Percentiles rank a stretch among this genome's conserved stretches.
These are phyloP conservation scores for Cyanocitta stelleri DNA, from an alignment of 2,113 vertebrate species.

Conservation along the genomic window DNA sequence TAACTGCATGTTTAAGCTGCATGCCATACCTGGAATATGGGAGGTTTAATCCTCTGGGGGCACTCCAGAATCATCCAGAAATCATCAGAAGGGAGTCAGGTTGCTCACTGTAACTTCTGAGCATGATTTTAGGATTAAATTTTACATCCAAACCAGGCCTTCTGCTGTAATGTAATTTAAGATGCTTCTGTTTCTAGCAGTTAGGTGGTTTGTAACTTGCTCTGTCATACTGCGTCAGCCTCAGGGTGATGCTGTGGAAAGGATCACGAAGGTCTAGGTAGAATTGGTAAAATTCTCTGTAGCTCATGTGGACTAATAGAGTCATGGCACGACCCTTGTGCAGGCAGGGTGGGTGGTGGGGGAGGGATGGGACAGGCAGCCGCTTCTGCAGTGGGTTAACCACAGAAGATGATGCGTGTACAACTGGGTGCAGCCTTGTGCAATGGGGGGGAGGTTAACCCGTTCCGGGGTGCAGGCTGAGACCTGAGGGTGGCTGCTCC, in stretches of 20 bases:
- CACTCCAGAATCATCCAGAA: background rate
- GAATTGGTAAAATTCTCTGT: background rate
- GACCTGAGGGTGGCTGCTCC: background rate
- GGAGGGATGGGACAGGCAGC: background rate
- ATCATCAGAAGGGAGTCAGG: background rate
- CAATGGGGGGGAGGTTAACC: background rate
- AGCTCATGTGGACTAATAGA: accelerated
- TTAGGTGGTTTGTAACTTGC: background rate
- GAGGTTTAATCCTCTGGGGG: background rate
- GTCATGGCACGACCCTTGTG: accelerated
- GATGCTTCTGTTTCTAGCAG: background rate
- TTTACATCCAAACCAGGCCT: background rate
- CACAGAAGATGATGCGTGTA: background rate
- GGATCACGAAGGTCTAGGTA: background rate
- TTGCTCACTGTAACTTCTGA: background rate
- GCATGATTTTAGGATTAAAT: background rate
- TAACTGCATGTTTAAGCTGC: background rate
- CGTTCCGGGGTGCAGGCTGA: background rate
- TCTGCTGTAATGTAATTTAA: background rate
- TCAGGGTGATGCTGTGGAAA: background rate
- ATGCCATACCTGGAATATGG: background rate
- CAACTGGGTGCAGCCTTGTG: background rate
- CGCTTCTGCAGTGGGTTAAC: background rate
- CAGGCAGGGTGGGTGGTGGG: background rate
- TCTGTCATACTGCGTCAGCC: accelerated